These are phyloP conservation scores for Pomatorhinus ruficollis DNA, from an alignment of 2,113 vertebrate genomes.

Conservation along the genomic window DNA sequence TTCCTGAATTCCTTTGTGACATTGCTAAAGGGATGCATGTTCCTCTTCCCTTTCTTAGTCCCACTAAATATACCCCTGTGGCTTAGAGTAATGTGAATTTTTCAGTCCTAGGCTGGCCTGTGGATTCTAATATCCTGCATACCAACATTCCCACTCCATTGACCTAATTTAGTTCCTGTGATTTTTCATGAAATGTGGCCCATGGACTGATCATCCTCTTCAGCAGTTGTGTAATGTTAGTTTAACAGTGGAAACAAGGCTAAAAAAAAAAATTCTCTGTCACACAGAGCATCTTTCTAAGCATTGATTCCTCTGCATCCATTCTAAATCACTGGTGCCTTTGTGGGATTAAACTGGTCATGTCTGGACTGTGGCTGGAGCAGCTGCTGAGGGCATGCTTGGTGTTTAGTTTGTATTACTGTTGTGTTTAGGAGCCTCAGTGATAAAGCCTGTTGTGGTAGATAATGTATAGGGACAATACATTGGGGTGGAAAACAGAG, in stretches of 20 bases:
- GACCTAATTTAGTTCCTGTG: background rate
- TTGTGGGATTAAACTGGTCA: background rate
- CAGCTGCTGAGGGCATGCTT: background rate
- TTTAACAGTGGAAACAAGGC: background rate
- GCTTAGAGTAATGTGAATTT: background rate
- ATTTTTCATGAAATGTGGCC: background rate
- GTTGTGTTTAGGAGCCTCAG: background rate
- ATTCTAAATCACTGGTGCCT: background rate
- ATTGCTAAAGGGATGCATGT: background rate
- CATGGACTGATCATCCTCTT: background rate
- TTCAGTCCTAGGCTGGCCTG: background rate
- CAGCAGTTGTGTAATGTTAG: background rate
- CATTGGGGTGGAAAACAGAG: background rate
- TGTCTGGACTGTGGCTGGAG: background rate
- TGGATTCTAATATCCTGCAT: background rate
- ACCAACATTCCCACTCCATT: background rate
- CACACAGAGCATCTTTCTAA: background rate
- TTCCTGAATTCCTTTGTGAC: constrained; percentile 4
- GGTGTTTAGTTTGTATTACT: background rate
- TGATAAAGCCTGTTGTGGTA: background rate
- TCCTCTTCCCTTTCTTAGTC: background rate
- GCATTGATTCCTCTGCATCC: background rate
- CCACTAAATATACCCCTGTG: background rate
- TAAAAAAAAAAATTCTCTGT: background rate
- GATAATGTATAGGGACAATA: background rate